phyloP scores from a whole-genome alignment of 1,140 invertebrate genomes.

The Sminthurides bifidus region DNA sequence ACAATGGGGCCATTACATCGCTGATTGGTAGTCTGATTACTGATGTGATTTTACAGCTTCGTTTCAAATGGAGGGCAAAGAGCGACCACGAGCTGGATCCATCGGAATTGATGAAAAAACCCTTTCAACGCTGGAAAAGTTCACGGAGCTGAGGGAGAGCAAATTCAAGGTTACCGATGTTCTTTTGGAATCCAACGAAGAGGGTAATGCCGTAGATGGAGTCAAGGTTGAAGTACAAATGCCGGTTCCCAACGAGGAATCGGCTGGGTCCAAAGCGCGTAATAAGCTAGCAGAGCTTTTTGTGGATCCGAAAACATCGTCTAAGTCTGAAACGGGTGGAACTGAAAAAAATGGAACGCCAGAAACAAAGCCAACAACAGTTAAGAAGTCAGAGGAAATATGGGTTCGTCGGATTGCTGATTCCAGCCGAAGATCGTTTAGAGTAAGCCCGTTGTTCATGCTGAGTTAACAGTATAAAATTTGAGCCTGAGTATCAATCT shows the following conservation, averaged over 20 bases:
- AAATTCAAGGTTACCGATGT: no score
- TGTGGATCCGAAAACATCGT: not conserved
- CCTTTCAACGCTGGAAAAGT: slow-evolving; percentile 25
- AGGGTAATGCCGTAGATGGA: slow-evolving; percentile 10
- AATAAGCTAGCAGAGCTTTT: not conserved
- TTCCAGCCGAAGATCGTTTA: slow-evolving; percentile 26
- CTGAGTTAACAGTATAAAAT: not conserved
- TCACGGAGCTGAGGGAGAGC: slow-evolving; percentile 26
- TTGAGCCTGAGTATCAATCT: not conserved
- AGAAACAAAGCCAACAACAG: not conserved
- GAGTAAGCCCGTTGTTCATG: slow-evolving; percentile 20
- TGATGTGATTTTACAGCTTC: no score
- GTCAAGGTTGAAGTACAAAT: not conserved
- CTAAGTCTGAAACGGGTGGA: slow-evolving; percentile 6
- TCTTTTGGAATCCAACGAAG: slow-evolving; percentile 17
- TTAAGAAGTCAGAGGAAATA: slow-evolving; percentile 28
- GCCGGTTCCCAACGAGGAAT: slow-evolving; percentile 3
- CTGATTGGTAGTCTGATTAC: no score
- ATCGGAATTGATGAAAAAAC: slow-evolving; percentile 28
- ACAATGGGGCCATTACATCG: no score
- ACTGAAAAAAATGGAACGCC: slow-evolving; percentile 16
- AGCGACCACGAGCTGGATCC: slow-evolving; percentile 17
- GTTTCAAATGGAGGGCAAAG: no score
- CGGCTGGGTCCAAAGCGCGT: not conserved
- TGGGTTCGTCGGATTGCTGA: slow-evolving; percentile 26